Base-by-base conservation (phyloP, 2,888 invertebrate species). In the Elysia crispata region DNA sequence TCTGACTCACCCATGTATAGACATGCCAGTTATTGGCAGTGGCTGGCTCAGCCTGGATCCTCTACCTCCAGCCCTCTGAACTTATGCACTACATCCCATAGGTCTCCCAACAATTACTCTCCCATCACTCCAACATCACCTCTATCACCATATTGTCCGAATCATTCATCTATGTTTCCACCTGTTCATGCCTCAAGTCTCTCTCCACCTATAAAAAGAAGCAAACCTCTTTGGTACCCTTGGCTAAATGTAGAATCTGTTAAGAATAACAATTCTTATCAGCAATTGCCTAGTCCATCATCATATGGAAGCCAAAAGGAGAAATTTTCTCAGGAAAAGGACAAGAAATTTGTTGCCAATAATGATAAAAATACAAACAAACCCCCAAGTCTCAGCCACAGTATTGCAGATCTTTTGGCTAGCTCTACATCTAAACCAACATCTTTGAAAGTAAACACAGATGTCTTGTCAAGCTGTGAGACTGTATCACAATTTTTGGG, bases 181-280 rank as follows among this genome's bases (percentile, higher is more conserved):
- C 76, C 25, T 11, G 15, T 20, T 33, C 30, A 6, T 15, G 1
- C 64, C 18, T 49, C 80, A 18, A 41, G 30, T 15, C 8, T 76
- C 13, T 64, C 76, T 49, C 76, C 80, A 15, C 80, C 80, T 49
- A 3, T 50, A 15, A 80, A 76, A 28, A 76, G 64, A 25, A 23
- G 70, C 25, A 80, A 80, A 28, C 76, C 80, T 18, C 64, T 80
- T 20, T 80, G 80, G 80, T 80, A 80, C 62, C 80, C 80, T 0
- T 80, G 80, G 80, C 62, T 80, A 28, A 74, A 73, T 54, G 74
- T 74, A n/a, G 78, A 78, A 1, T 76, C 67, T n/a, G 67, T 31
- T 20, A 31, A 62, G 23, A 74, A 23, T 25, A n/a, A 18, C 18
- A 66, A 1, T 1, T 41, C 41, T 41, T 41, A 3, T 11, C 41